Conservation (phyloP, 2,113 vertebrate genomes). For the Megaleporinus macrocephalus region DNA sequence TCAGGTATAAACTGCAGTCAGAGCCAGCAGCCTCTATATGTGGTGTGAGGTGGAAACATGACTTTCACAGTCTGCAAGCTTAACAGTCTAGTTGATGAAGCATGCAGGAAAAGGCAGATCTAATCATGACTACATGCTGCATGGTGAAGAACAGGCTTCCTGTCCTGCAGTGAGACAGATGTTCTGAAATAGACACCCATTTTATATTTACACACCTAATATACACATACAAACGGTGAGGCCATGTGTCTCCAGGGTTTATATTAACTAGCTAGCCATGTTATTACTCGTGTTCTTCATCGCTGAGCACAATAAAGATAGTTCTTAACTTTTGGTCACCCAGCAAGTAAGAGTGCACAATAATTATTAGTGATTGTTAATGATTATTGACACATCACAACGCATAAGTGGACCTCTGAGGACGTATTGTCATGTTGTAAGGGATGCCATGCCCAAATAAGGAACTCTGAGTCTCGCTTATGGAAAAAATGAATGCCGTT, state of each 20-base stretch:
- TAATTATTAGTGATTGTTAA: too few species aligned
- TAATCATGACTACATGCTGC: background rate
- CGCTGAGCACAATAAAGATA: slow-evolving; percentile 1
- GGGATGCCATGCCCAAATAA: too few species aligned
- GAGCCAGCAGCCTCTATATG: background rate
- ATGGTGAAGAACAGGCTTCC: background rate
- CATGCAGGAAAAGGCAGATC: background rate
- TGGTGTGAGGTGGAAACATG: background rate
- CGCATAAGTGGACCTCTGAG: background rate
- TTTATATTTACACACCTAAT: background rate
- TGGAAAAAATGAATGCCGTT: too few species aligned
- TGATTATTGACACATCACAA: too few species aligned
- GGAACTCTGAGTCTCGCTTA: too few species aligned
- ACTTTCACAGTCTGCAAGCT: background rate
- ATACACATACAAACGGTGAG: background rate
- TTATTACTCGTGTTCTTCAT: slow-evolving; percentile 8
- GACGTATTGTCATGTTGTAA: too few species aligned
- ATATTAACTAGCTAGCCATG: slow-evolving; percentile 1
- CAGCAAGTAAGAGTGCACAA: background rate
- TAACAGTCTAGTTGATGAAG: background rate
- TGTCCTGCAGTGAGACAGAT: background rate
- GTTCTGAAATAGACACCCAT: background rate
- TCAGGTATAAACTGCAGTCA: background rate
- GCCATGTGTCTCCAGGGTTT: background rate
- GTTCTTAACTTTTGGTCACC: background rate